Base-by-base conservation (phyloP, 2,113 vertebrate species). In the Callipepla californica region DNA sequence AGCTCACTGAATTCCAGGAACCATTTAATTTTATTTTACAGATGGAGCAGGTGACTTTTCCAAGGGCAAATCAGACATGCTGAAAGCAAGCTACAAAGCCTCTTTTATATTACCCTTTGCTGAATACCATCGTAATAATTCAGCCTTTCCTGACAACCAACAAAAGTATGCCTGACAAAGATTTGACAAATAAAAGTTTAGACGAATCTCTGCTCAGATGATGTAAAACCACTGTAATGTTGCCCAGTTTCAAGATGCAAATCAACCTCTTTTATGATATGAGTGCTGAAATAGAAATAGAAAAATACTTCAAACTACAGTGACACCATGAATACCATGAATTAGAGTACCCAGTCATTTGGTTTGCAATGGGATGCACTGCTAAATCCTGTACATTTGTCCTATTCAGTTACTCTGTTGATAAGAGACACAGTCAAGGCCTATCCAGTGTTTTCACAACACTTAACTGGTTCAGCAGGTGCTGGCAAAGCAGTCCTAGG, bases 381-480 rank as follows among this genome's bases (percentile, higher is more conserved):
- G 65, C 55, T 93, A 92, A 93, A 83, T 80, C 34, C 87, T 40
- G 22, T 69, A 90, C 61, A 70, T 81, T 63, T 30, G n/a, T 73
- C 61, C 76, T 62, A 55, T 80, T 89, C 3, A 0, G 51, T 77
- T 68, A 61, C 75, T 93, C 79, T 96, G 96, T 96, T 97, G 93
- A 92, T 93, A 94, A 91, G 15, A 82, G 72, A 92, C 91, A 94
- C 79, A 95, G 81, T 48, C 92, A 94, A 95, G 87, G 91, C 92
- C 87, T 94, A 70, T 65, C 70, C 66, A n/a, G n/a, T 97, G 91
- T 97, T 97, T 97, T 85, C 96, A 97, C 96, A 97, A 97, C 93
- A 97, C 0, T 16, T 28, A 77, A 66, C 57, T 92, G 91, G 85
- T 74, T 72, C 92, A 92, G 67, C 94, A 94, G 94, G 76, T 96